Conservation (phyloP, 2,797 vertebrate genomes). For the Halcyon chelicuti region DNA sequence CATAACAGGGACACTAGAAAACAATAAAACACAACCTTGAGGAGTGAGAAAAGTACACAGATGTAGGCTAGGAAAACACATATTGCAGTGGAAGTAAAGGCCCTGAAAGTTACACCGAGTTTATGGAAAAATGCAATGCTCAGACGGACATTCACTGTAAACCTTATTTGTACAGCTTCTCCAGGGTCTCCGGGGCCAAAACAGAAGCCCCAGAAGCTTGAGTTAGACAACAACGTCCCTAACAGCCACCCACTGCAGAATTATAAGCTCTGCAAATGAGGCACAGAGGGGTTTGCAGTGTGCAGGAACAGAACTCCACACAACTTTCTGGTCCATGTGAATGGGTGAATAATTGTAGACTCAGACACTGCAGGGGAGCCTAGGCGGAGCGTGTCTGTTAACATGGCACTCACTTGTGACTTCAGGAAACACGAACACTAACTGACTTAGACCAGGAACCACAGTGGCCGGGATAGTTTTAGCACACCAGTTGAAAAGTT, state of each 20-base stretch:
- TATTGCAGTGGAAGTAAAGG: not conserved
- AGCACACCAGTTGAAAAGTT: not conserved
- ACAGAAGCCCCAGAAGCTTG: not conserved
- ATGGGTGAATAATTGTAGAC: not conserved
- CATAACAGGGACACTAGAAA: not conserved
- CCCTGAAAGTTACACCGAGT: not conserved
- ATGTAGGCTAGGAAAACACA: not conserved
- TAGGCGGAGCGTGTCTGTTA: not conserved
- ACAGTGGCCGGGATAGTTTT: not conserved
- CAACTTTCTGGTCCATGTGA: not conserved
- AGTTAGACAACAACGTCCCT: not conserved
- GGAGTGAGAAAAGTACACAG: rapidly evolving
- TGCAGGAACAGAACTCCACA: not conserved
- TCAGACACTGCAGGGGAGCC: not conserved
- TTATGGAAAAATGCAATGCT: not conserved
- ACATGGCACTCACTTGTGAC: not conserved
- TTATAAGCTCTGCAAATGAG: not conserved
- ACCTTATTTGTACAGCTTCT: not conserved
- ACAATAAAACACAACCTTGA: not conserved
- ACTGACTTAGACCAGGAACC: not conserved
- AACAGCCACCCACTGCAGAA: not conserved
- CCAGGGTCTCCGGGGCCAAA: not conserved
- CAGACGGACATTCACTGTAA: not conserved
- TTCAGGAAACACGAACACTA: not conserved
- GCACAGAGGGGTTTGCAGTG: not conserved